A percentile compares a stretch with the other conserved stretches of the same genome.
phyloP scores from a whole-genome alignment of 2,888 invertebrate genomes.

The Alsophila aescularia region DNA sequence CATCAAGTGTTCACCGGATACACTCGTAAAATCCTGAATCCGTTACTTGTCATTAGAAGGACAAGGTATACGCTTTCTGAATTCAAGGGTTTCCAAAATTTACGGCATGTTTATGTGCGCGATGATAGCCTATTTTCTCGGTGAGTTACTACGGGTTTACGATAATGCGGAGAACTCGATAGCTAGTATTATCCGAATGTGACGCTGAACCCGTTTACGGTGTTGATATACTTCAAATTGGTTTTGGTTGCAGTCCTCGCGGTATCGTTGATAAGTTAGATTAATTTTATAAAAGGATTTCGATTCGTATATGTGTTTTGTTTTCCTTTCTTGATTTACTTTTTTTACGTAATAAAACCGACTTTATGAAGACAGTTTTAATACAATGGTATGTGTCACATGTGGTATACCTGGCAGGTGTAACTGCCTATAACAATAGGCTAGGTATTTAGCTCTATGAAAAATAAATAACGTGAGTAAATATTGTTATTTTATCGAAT shows the following conservation, averaged over 20 bases:
- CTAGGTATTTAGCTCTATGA: too few relatives aligned
- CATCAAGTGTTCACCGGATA: neutral
- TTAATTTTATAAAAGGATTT: neutral
- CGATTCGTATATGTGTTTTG: neutral
- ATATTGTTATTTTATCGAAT: too few relatives aligned
- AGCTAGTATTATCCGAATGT: constrained; percentile 4
- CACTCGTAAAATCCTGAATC: constrained; percentile 20
- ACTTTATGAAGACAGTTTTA: too few relatives aligned
- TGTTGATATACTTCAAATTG: constrained; percentile 24
- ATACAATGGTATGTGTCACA: too few relatives aligned
- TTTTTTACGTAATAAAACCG: too few relatives aligned
- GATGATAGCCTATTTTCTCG: constrained; percentile 38
- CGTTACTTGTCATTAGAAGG: constrained; percentile 30
- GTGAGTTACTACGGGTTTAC: constrained; percentile 25
- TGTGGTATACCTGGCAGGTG: too few relatives aligned
- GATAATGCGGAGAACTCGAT: constrained; percentile 25
- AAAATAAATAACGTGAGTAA: too few relatives aligned
- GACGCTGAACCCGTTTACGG: constrained; percentile 7
- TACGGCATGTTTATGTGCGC: constrained; percentile 36
- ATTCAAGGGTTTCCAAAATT: constrained; percentile 40
- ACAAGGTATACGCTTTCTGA: constrained; percentile 24
- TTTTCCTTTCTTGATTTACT: neutral
- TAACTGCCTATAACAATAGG: too few relatives aligned
- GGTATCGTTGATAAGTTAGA: neutral
- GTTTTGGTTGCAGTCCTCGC: constrained; percentile 12